These are phyloP conservation scores for Harmothoe impar DNA, from an alignment of 2,888 invertebrate genomes.

Conservation along the genomic window DNA sequence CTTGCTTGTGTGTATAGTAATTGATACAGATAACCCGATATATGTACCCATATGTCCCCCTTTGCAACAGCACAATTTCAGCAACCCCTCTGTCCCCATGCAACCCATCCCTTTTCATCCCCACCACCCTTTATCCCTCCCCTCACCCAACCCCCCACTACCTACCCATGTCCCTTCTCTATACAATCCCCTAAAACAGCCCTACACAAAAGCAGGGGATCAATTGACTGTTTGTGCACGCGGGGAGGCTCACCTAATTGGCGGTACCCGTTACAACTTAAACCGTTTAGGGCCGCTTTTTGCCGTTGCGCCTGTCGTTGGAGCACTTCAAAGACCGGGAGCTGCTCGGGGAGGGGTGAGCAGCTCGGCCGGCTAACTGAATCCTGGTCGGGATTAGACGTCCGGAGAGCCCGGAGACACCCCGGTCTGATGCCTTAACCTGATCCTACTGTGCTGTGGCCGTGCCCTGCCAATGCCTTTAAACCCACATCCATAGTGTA, in stretches of 20 bases:
- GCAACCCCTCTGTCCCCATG: too few relatives aligned
- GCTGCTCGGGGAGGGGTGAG: neutral
- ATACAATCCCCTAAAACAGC: neutral
- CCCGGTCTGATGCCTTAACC: neutral
- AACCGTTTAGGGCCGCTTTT: constrained; percentile 35
- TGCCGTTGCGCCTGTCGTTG: neutral
- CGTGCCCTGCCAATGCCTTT: too few relatives aligned
- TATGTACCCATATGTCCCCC: too few relatives aligned
- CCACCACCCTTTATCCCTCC: too few relatives aligned
- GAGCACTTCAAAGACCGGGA: constrained; percentile 32
- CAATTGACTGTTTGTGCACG: constrained; percentile 19
- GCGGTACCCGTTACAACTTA: constrained; percentile 37
- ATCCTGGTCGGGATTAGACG: constrained; percentile 28
- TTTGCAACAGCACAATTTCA: too few relatives aligned
- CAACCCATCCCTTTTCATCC: too few relatives aligned
- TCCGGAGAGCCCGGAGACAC: neutral
- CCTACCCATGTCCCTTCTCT: too few relatives aligned
- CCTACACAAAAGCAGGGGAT: constrained; percentile 16
- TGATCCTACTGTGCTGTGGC: neutral
- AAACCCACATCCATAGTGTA: too few relatives aligned
- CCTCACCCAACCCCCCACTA: too few relatives aligned
- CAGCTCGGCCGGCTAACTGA: constrained; percentile 22
- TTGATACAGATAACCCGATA: too few relatives aligned
- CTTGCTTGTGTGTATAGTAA: too few relatives aligned
- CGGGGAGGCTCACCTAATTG: constrained; percentile 9